phyloP scores from a whole-genome alignment of 1,140 invertebrate genomes.

The Zaprionus tsacasi region DNA sequence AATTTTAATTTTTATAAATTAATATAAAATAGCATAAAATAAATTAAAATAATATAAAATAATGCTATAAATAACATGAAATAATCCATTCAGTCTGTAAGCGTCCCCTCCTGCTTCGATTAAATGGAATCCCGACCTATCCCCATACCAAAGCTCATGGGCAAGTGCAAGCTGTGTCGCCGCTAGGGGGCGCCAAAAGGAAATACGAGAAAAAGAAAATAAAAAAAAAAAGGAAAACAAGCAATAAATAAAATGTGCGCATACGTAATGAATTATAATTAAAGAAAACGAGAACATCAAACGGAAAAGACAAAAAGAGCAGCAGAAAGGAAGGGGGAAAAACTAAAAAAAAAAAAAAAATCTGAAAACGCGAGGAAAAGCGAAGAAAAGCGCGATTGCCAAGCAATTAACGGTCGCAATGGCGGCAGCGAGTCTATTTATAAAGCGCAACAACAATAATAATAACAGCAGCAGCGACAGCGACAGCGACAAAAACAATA shows the following conservation, averaged over 20 bases:
- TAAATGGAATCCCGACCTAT: slow-evolving; percentile 34
- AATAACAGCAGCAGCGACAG: slow-evolving; percentile 45
- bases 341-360: slow-evolving; percentile 40
- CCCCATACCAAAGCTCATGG: slow-evolving; percentile 40
- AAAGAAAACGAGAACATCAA: slow-evolving; percentile 60
- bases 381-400: slow-evolving; percentile 22
- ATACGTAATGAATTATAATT: slow-evolving; percentile 82
- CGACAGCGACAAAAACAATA: slow-evolving; percentile 12
- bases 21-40: no score
- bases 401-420: slow-evolving; percentile 37
- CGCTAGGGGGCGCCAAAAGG: slow-evolving; percentile 31
- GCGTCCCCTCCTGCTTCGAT: slow-evolving; percentile 19
- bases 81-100: slow-evolving; percentile 1
- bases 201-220: slow-evolving; percentile 6
- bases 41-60: no score
- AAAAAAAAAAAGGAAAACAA: slow-evolving; percentile 13
- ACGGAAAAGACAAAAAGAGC: slow-evolving; percentile 18
- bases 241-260: slow-evolving; percentile 61
- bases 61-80: no score
- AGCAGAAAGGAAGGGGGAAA: not conserved
- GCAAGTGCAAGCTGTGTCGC: slow-evolving; percentile 39
- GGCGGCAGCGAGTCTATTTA: slow-evolving; percentile 65
- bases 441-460: slow-evolving; percentile 34
- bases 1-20: no score
- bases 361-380: slow-evolving; percentile 9